A percentile compares a stretch with the other conserved stretches of the same genome.
phyloP scores from a whole-genome alignment of 2,888 invertebrate genomes.

The Sepiola atlantica region DNA sequence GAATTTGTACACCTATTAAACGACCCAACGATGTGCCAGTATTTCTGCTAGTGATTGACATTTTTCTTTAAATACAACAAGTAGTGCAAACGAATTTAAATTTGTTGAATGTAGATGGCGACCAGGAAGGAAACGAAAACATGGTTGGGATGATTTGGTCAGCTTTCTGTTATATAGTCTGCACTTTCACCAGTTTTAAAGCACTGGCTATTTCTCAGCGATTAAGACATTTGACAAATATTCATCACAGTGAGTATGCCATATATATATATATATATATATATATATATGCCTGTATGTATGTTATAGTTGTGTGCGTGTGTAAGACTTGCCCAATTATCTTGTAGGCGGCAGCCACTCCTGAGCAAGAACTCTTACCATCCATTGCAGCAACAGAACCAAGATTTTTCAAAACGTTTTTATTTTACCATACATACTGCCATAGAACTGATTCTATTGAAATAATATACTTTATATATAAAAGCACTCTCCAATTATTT shows the following conservation, averaged over 20 bases:
- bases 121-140: not conserved
- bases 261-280: not conserved
- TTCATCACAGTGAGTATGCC: not conserved
- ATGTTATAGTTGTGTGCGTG: not conserved
- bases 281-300: too few species aligned
- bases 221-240: conserved; percentile 8
- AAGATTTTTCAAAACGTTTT: not conserved
- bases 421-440: conserved; percentile 5
- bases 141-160: not conserved
- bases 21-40: too few species aligned
- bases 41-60: too few species aligned
- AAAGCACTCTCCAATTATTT: too few species aligned
- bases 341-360: not conserved
- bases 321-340: conserved; percentile 10
- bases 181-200: conserved; percentile 13
- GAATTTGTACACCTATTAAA: too few species aligned
- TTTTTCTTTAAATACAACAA: not conserved
- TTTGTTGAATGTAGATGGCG: not conserved
- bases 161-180: not conserved
- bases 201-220: not conserved
- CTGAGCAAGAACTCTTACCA: not conserved
- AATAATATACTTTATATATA: not conserved
- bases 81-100: not conserved
- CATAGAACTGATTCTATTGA: not conserved
- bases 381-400: conserved; percentile 32